phyloP scores from a whole-genome alignment of 2,888 invertebrate genomes.

The Conops quadrifasciatus region DNA sequence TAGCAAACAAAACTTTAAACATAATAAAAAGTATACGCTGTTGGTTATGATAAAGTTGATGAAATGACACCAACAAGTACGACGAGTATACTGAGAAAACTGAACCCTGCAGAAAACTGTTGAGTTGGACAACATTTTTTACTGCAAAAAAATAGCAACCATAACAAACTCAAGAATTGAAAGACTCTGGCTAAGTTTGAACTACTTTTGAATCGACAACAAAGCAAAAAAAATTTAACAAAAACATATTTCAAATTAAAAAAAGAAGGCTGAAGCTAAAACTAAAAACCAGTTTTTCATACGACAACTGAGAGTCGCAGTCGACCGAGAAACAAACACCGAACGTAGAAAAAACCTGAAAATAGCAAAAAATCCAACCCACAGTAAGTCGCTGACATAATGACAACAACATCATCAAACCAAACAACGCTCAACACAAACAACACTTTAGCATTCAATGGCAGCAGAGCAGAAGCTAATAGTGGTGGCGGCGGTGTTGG shows the following conservation, averaged over 20 bases:
- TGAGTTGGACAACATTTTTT: background rate
- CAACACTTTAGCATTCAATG: conserved; percentile 3
- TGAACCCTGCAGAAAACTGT: background rate
- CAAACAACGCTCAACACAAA: conserved; percentile 22
- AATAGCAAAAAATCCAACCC: conserved; percentile 9
- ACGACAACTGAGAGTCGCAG: background rate
- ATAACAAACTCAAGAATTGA: background rate
- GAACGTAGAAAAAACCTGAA: conserved; percentile 2
- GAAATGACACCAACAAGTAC: background rate
- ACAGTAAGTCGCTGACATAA: conserved; percentile 13
- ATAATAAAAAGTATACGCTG: background rate
- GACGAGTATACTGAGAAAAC: background rate
- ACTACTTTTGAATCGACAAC: background rate
- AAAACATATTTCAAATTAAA: background rate
- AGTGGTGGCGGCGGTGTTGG: background rate
- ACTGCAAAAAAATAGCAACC: background rate
- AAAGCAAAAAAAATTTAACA: background rate
- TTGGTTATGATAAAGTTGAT: too few species aligned
- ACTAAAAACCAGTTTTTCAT: conserved; percentile 18
- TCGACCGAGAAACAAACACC: background rate
- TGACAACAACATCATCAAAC: conserved; percentile 29
- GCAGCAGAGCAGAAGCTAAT: conserved; percentile 10
- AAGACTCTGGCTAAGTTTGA: background rate
- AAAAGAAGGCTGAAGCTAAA: background rate
- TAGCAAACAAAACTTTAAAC: background rate